Conservation (phyloP, 2,113 vertebrate species). For the Sterna hirundo region DNA sequence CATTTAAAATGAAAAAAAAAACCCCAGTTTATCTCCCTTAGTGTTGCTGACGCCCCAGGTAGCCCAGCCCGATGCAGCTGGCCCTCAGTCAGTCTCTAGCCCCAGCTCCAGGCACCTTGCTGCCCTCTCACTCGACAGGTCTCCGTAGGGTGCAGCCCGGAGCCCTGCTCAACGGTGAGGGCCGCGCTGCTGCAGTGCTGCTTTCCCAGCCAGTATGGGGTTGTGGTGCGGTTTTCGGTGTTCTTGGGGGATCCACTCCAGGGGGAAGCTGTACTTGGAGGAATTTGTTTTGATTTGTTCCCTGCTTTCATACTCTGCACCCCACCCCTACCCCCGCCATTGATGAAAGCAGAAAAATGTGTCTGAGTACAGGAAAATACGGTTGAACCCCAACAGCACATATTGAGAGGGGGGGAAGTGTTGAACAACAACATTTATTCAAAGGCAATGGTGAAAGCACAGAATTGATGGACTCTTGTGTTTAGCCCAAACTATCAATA, state of each 20-base stretch:
- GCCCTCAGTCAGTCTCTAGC: neutral
- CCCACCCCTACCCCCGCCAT: too few relatives aligned
- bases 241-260: neutral
- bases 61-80: neutral
- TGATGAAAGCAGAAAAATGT: neutral
- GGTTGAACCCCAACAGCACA: neutral
- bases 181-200: neutral
- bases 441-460: neutral
- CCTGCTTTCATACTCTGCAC: neutral
- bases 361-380: neutral
- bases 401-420: neutral
- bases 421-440: neutral
- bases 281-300: neutral
- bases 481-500: neutral
- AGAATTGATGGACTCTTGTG: neutral
- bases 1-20: neutral
- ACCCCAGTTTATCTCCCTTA: neutral
- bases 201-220: neutral
- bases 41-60: neutral
- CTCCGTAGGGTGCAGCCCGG: rapidly evolving
- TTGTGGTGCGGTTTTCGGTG: neutral
- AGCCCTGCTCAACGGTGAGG: neutral
- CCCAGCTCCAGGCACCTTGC: neutral
- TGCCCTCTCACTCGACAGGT: neutral
- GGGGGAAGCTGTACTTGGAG: neutral